Conservation (phyloP, 2,797 vertebrate genomes). For the Aphelocoma californica region DNA sequence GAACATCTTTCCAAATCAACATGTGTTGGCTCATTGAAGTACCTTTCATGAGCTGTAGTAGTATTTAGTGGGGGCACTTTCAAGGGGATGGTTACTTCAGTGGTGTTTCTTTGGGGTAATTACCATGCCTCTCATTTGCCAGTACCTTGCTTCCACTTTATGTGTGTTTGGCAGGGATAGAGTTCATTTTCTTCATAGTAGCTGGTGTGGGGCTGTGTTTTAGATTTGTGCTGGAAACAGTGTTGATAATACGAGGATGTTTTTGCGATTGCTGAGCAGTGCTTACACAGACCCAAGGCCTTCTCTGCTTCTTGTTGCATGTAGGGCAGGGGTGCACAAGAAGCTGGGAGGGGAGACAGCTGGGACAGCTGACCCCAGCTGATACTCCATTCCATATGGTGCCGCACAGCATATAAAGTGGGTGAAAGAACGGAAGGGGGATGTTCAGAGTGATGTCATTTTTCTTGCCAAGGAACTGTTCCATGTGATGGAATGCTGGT, state of each 20-base stretch:
- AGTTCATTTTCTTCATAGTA: not conserved
- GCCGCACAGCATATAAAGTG: not conserved
- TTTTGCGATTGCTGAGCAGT: not conserved
- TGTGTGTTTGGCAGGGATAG: not conserved
- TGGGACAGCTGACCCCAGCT: not conserved
- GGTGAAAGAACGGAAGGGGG: not conserved
- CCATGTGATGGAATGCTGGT: not conserved
- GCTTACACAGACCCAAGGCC: not conserved
- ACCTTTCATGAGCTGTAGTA: not conserved
- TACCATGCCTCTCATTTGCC: not conserved
- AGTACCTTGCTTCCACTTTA: not conserved
- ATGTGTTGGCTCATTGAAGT: conserved; percentile 1
- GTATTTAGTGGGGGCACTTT: not conserved
- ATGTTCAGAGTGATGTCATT: not conserved
- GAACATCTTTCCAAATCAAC: conserved; percentile 19
- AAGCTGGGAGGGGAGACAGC: not conserved
- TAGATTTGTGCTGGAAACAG: not conserved
- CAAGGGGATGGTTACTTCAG: not conserved
- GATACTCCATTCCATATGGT: not conserved
- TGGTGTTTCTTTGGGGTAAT: not conserved
- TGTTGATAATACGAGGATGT: not conserved
- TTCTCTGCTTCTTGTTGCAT: not conserved
- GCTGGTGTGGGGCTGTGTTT: not conserved
- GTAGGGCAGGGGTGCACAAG: not conserved
- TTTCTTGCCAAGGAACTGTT: not conserved